Conservation (phyloP, 1,140 invertebrate genomes). For the Lordiphosa clarofinis region DNA sequence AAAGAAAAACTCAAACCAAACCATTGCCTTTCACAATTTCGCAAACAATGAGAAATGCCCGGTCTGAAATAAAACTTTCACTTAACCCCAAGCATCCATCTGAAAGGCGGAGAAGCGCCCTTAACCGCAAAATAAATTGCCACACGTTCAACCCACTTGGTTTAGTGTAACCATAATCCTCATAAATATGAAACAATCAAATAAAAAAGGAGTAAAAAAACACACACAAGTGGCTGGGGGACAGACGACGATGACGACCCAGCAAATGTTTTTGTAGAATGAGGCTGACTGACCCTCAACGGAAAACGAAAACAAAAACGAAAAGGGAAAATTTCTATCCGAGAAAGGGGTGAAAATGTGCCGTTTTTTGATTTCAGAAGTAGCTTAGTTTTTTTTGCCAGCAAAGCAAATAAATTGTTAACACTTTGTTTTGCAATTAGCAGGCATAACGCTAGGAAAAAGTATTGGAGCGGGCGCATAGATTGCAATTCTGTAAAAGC, state of each 20-base stretch:
- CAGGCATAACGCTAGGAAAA: constrained; percentile 10
- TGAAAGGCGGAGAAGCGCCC: constrained; percentile 26
- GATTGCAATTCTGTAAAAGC: constrained; percentile 14
- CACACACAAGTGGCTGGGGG: constrained; percentile 16
- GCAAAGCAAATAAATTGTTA: constrained; percentile 43
- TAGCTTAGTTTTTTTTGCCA: constrained; percentile 29
- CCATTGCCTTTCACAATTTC: constrained; percentile 22
- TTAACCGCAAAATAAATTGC: constrained; percentile 59
- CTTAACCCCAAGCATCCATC: constrained; percentile 42
- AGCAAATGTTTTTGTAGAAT: constrained; percentile 42
- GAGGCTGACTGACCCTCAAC: constrained; percentile 7
- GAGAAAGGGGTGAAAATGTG: constrained; percentile 56
- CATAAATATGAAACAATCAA: constrained; percentile 76
- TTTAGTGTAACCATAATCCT: constrained; percentile 62
- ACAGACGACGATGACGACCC: constrained; percentile 26
- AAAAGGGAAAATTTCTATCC: constrained; percentile 38
- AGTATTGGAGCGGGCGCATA: constrained; percentile 10
- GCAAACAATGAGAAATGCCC: constrained; percentile 36
- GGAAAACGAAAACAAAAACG: constrained; percentile 34
- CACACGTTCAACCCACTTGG: constrained; percentile 44
- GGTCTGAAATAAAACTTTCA: constrained; percentile 35
- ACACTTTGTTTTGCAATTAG: constrained; percentile 63
- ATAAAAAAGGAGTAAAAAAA: constrained; percentile 60
- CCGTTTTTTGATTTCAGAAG: constrained; percentile 34
- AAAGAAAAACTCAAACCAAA: not conserved